A percentile compares a stretch with the other conserved stretches of the same genome.
Conservation (phyloP, 2,888 invertebrate species). For the Dryobota labecula region DNA sequence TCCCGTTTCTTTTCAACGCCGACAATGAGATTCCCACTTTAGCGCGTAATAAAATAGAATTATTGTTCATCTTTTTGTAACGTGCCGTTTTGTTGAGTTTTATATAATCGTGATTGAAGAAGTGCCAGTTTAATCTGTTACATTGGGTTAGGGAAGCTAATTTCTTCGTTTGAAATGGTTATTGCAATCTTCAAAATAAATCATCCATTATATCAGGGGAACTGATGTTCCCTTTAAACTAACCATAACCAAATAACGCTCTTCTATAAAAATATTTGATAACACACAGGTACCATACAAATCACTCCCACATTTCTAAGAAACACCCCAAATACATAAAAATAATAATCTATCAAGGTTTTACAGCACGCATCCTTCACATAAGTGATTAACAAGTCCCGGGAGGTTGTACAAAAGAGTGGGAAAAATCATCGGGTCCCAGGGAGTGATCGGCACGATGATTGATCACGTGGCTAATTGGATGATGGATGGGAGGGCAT, state of each 20-base stretch:
- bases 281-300: background rate
- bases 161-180: conserved; percentile 4
- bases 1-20: conserved; percentile 88
- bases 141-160: conserved; percentile 2
- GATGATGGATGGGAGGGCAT: conserved; percentile 92
- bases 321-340: conserved; percentile 39
- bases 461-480: conserved; percentile 94
- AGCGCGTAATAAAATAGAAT: conserved; percentile 90
- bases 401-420: conserved; percentile 78
- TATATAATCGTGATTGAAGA: conserved; percentile 85
- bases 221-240: background rate
- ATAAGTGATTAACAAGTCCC: conserved; percentile 88
- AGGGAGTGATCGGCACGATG: conserved; percentile 91
- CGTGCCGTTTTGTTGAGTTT: conserved; percentile 87
- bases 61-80: conserved; percentile 90
- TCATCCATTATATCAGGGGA: background rate
- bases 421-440: conserved; percentile 86
- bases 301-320: background rate
- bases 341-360: conserved; percentile 69
- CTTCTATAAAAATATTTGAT: background rate
- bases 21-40: conserved; percentile 91
- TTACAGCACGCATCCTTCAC: conserved; percentile 73
- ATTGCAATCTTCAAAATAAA: background rate
- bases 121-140: conserved; percentile 74
- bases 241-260: background rate